phyloP scores from a whole-genome alignment of 64 coral and sea anemone genomes.

The Stichodactyla mertensii region DNA sequence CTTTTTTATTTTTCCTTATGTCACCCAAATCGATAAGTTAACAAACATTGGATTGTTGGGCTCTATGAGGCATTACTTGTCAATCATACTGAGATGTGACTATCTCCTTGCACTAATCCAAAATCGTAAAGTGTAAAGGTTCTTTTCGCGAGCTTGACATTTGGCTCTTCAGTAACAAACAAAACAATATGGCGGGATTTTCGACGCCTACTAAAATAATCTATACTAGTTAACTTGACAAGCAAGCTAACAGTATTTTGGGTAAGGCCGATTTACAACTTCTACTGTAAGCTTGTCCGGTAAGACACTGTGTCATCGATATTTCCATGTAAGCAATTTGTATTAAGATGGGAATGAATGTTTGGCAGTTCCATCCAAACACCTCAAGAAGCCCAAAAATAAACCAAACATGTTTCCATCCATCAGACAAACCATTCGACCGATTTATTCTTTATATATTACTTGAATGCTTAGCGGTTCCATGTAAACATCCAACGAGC shows the following conservation, averaged over 20 bases:
- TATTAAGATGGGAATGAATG: no score
- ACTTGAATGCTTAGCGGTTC: no score
- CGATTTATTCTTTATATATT: no score
- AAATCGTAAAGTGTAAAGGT: slow-evolving; percentile 1
- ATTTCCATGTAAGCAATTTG: no score
- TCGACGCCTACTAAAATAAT: not conserved
- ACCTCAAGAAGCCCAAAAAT: no score
- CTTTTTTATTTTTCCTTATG: no score
- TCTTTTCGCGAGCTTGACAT: not conserved
- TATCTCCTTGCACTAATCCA: slow-evolving; percentile 11
- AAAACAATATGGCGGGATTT: not conserved
- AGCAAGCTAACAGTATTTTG: not conserved
- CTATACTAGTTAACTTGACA: not conserved
- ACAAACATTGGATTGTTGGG: not conserved
- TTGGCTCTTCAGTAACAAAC: not conserved
- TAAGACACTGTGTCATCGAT: no score
- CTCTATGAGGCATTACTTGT: not conserved
- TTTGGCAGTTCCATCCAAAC: no score
- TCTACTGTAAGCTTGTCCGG: not conserved
- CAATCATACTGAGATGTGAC: not conserved
- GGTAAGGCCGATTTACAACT: not conserved
- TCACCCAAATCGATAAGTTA: not conserved
- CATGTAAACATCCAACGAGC: no score
- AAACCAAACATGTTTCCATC: no score
- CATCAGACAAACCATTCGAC: no score